A percentile compares a stretch with the other conserved stretches of the same genome.
Conservation (phyloP, 1,140 invertebrate species). For the Bombus consobrinus region DNA sequence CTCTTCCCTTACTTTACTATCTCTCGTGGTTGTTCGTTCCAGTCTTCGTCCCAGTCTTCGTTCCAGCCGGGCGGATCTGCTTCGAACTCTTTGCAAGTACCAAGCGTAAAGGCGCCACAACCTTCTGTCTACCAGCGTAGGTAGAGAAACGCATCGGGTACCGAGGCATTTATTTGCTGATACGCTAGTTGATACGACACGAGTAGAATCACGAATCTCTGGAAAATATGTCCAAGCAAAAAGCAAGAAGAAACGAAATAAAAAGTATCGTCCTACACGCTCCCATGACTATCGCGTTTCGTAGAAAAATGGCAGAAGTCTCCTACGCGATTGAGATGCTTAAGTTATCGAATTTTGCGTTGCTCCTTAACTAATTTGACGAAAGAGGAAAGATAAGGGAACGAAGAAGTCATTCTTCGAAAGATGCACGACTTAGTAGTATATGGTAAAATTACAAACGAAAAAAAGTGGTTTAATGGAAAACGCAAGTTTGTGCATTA, state of each 20-base stretch:
- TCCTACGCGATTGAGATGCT: background rate
- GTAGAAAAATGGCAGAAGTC: background rate
- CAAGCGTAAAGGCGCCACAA: slow-evolving; percentile 33
- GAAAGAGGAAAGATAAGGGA: background rate
- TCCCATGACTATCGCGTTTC: background rate
- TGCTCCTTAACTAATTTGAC: background rate
- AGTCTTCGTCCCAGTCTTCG: slow-evolving; percentile 51
- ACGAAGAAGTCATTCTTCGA: too few species aligned
- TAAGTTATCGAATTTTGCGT: background rate
- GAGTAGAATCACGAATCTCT: slow-evolving; percentile 22
- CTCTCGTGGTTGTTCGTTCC: slow-evolving; percentile 35
- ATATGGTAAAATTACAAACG: too few species aligned
- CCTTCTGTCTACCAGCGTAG: slow-evolving; percentile 47
- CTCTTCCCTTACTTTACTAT: slow-evolving; percentile 14
- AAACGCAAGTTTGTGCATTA: slow-evolving; percentile 12
- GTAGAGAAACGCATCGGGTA: slow-evolving; percentile 67
- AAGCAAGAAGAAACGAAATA: background rate
- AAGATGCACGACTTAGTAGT: too few species aligned
- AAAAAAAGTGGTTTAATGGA: background rate
- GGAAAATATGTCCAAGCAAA: background rate
- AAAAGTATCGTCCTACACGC: background rate
- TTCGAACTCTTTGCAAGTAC: slow-evolving; percentile 30
- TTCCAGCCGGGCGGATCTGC: slow-evolving; percentile 57
- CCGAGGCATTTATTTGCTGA: slow-evolving; percentile 74
- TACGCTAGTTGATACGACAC: slow-evolving; percentile 16